Base-by-base conservation (phyloP, 1,140 invertebrate species). In the Venturia canescens region DNA sequence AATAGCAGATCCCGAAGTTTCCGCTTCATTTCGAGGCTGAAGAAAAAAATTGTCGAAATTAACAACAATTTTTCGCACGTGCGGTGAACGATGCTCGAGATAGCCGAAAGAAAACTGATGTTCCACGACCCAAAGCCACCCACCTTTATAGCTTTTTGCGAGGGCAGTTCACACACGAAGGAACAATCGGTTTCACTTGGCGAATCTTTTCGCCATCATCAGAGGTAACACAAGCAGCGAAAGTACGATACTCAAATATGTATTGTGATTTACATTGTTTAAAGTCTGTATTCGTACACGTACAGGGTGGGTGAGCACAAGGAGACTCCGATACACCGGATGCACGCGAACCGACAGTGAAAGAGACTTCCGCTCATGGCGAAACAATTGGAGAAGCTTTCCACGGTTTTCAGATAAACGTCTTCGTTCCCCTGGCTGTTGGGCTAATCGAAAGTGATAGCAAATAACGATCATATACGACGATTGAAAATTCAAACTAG, bases 141-240 rank as follows among this genome's bases (percentile, higher is more conserved):
- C 74, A 79, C 34, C 87, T 91, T 88, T 91, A 91, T 91, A 92
- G 85, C 79, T 63, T n/a, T 84, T 86, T 86, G 80, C 82, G 79
- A 82, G 84, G 79, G 78, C 75, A 74, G 72, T 91, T 91, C 88
- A 86, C 88, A 89, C 87, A 84, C 84, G 84, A 87, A 77, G 83
- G 87, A 90, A 90, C 88, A 92, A 91, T 91, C 83, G 86, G 89
- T 91, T 90, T 91, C 90, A 89, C 90, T 91, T 78, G 76, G 83
- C 29, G 80, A 81, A 87, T 90, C 85, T 84, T 80, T 83, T 83
- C n/a, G 79, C 79, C 78, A 83, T 80, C 78, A 79, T 75, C 75
- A 77, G 75, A 34, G 66, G 27, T 9, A 21, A 23, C 23, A 31
- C 70, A 79, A 85, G 79, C 80, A 91, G 90, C 87, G 91, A 92